Percentiles rank a stretch among this genome's conserved stretches.
These are phyloP conservation scores for Platygyra sinensis DNA, from an alignment of 64 coral and sea anemone genomes.

Conservation along the genomic window DNA sequence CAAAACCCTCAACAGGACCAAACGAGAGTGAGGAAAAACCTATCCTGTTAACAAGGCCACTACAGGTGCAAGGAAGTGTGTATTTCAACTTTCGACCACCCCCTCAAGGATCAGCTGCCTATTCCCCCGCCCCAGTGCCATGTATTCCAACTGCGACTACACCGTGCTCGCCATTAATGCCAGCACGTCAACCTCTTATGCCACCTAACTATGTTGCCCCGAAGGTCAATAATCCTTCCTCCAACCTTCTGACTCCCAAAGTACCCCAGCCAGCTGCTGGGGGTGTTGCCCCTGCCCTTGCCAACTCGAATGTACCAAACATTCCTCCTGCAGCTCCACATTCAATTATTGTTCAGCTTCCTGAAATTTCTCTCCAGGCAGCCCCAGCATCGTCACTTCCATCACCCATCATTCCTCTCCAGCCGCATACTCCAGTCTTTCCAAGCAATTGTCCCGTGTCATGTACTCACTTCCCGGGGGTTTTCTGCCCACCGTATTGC, in stretches of 20 bases:
- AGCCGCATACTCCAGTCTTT: neutral
- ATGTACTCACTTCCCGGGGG: neutral
- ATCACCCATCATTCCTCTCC: neutral
- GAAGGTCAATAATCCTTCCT: neutral
- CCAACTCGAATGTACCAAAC: neutral
- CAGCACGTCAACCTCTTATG: neutral
- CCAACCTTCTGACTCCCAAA: neutral
- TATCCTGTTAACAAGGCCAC: conserved; percentile 33
- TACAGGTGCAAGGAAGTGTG: conserved; percentile 20
- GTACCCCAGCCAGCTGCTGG: neutral
- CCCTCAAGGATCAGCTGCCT: neutral
- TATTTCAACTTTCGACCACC: conserved; percentile 9
- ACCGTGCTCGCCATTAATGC: neutral
- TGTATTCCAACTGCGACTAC: conserved; percentile 16
- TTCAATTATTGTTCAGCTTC: conserved; percentile 36
- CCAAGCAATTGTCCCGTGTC: conserved; percentile 21
- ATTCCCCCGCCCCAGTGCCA: neutral
- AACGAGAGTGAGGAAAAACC: neutral
- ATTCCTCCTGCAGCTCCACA: neutral
- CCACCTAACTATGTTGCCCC: neutral
- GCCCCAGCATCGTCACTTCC: neutral
- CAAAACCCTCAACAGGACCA: neutral
- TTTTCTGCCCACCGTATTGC: conserved; percentile 24
- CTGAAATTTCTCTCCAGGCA: conserved; percentile 5
- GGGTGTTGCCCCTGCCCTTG: neutral